These are phyloP conservation scores for Pseudeuparius sepicola DNA, from an alignment of 2,888 invertebrate species.

Conservation along the genomic window DNA sequence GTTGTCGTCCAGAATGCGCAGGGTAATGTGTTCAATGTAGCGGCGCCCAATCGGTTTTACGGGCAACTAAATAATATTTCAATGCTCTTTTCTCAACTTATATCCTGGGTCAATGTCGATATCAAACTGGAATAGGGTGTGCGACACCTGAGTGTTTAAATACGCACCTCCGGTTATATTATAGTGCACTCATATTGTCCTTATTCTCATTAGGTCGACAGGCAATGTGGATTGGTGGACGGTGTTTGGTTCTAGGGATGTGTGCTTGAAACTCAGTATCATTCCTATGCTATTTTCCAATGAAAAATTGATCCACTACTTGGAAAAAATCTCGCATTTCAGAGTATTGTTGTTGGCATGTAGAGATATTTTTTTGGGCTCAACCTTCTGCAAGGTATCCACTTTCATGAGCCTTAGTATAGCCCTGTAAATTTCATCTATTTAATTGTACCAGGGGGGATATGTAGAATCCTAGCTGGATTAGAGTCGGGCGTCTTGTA, in stretches of 20 bases:
- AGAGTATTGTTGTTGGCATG: too few species aligned
- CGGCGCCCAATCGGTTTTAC: conserved; percentile 8
- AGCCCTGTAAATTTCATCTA: too few species aligned
- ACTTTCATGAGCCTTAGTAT: too few species aligned
- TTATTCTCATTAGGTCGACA: conserved; percentile 13
- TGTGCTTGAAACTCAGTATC: neutral
- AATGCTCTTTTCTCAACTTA: conserved; percentile 12
- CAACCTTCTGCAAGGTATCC: too few species aligned
- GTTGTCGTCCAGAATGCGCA: too few species aligned
- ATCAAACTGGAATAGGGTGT: conserved; percentile 12
- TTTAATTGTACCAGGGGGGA: too few species aligned
- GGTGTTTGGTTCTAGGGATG: conserved; percentile 3
- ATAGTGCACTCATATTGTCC: conserved; percentile 11
- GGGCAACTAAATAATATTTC: conserved; percentile 13
- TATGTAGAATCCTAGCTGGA: too few species aligned
- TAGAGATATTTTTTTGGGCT: too few species aligned
- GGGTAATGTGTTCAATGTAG: too few species aligned
- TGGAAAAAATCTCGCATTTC: conserved; percentile 7
- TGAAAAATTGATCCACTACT: conserved; percentile 8
- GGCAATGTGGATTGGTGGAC: too few species aligned
- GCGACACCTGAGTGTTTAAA: conserved; percentile 8
- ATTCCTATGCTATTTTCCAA: neutral
- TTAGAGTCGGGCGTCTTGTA: too few species aligned
- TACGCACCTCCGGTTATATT: conserved; percentile 12
- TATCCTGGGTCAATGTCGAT: conserved; percentile 17